Conservation (phyloP, 2,797 vertebrate species). For the Sciurus carolinensis region DNA sequence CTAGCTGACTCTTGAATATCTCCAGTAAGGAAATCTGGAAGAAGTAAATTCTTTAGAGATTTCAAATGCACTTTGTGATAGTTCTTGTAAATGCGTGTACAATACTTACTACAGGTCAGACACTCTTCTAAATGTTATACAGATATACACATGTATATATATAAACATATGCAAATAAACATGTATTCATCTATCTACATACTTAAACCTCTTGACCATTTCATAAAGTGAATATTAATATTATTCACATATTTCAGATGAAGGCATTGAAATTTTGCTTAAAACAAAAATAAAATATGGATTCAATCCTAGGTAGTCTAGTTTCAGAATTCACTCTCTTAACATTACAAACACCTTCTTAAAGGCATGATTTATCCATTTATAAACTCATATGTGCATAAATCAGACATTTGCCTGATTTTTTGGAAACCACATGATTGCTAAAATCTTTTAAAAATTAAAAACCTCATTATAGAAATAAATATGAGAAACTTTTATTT, state of each 20-base stretch:
- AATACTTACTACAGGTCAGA: background rate
- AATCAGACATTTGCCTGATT: background rate
- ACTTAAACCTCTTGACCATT: background rate
- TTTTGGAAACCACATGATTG: background rate
- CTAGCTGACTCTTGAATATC: slow-evolving; percentile 22
- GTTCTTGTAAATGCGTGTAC: background rate
- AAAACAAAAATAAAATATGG: background rate
- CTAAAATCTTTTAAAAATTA: background rate
- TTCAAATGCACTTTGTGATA: background rate
- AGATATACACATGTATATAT: background rate
- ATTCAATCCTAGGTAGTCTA: background rate
- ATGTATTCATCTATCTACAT: background rate
- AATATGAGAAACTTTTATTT: background rate
- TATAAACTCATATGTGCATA: background rate
- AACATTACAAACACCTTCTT: background rate
- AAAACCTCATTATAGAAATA: background rate
- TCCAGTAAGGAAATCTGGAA: background rate
- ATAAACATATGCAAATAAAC: background rate
- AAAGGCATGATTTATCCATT: background rate
- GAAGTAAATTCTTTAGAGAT: background rate
- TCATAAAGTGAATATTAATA: background rate
- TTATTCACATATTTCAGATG: background rate
- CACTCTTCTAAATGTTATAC: background rate
- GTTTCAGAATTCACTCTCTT: background rate
- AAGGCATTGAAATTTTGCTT: background rate